These are phyloP conservation scores for Pungitius pungitius DNA, from an alignment of 2,113 vertebrate species.

Conservation along the genomic window DNA sequence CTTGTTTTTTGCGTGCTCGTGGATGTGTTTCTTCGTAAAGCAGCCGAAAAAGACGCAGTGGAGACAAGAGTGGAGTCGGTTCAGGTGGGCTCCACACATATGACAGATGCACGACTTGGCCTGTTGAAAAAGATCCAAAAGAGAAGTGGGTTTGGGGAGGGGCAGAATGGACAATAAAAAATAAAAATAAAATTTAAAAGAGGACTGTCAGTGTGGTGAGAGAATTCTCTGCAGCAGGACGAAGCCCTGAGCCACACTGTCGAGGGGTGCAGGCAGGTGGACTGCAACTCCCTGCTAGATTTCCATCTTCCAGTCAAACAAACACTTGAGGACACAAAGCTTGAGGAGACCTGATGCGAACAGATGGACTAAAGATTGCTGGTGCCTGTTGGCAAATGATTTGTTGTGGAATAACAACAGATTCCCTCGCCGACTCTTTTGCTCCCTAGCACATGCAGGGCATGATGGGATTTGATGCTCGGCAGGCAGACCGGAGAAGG, in stretches of 20 bases:
- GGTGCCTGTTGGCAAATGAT: slow-evolving; percentile 55
- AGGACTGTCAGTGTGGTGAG: slow-evolving; percentile 40
- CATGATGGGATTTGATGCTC: slow-evolving; percentile 64
- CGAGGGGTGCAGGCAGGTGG: slow-evolving; percentile 13
- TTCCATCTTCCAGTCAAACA: slow-evolving; percentile 43
- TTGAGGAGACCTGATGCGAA: slow-evolving; percentile 30
- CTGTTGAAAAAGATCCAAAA: slow-evolving; percentile 48
- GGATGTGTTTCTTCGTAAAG: slow-evolving; percentile 99
- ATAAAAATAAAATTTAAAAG: background rate
- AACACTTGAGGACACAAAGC: slow-evolving; percentile 38
- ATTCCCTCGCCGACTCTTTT: slow-evolving; percentile 45
- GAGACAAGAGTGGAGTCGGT: slow-evolving; percentile 97
- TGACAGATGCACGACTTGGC: slow-evolving; percentile 83
- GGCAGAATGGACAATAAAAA: background rate
- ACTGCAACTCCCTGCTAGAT: slow-evolving; percentile 37
- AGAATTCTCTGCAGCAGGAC: slow-evolving; percentile 24
- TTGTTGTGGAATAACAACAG: slow-evolving; percentile 43
- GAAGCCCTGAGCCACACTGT: slow-evolving; percentile 7
- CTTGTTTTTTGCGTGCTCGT: slow-evolving; percentile 97
- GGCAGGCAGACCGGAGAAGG: slow-evolving; percentile 38
- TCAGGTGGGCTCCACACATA: slow-evolving; percentile 86
- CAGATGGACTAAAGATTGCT: slow-evolving; percentile 38
- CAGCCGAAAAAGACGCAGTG: slow-evolving; percentile 99
- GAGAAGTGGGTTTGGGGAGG: slow-evolving; percentile 1
- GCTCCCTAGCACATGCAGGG: slow-evolving; percentile 42